Conservation (phyloP, 2,888 invertebrate species). For the Polylopha cassiicola region DNA sequence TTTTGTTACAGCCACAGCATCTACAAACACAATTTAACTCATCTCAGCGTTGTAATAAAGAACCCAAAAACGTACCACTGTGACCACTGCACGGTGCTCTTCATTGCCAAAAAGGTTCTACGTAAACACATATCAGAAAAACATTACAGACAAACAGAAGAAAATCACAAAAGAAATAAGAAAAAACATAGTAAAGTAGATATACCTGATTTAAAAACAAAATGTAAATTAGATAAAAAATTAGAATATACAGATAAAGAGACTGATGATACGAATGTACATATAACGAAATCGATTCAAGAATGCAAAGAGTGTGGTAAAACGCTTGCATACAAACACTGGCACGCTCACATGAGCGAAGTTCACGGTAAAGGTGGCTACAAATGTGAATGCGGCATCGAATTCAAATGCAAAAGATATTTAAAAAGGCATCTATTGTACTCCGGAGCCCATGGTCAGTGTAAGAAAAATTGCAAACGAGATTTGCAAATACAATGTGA, state of each 20-base stretch:
- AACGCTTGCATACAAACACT: constrained; percentile 27
- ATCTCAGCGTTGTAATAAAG: constrained; percentile 27
- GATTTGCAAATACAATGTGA: constrained; percentile 28
- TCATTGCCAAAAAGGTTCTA: constrained; percentile 8
- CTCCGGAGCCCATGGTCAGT: too few species aligned
- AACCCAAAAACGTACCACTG: constrained; percentile 22
- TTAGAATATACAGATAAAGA: too few species aligned
- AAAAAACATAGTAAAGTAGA: background rate
- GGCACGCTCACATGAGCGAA: constrained; percentile 30
- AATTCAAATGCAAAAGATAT: constrained; percentile 26
- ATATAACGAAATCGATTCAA: constrained; percentile 13
- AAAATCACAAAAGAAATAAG: background rate
- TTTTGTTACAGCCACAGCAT: constrained; percentile 28
- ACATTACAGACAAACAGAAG: background rate
- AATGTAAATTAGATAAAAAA: too few species aligned
- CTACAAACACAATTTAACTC: constrained; percentile 30
- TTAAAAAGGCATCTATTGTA: constrained; percentile 25
- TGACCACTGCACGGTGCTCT: constrained; percentile 18
- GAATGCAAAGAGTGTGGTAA: constrained; percentile 29
- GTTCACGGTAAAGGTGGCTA: constrained; percentile 24
- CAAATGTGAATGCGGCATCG: constrained; percentile 23
- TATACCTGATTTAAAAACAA: too few species aligned
- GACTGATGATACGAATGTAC: too few species aligned
- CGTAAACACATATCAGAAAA: constrained; percentile 18
- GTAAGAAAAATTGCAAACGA: too few species aligned